Percentiles rank a stretch among this genome's conserved stretches.
These are phyloP conservation scores for Gobio gobio DNA, from an alignment of 2,113 vertebrate genomes.

Conservation along the genomic window DNA sequence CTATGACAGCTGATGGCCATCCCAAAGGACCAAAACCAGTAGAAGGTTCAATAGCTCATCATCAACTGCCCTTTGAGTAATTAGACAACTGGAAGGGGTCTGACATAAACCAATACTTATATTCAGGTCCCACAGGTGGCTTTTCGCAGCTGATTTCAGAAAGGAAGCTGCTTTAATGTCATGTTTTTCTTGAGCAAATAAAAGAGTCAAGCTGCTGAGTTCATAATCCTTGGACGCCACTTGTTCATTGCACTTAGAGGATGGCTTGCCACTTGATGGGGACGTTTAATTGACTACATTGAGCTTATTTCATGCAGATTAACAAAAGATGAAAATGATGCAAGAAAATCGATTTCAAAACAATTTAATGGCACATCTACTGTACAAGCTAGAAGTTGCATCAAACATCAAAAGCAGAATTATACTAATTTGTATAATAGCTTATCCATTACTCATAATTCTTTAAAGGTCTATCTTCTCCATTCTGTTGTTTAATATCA, in stretches of 20 bases:
- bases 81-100: constrained; percentile 72
- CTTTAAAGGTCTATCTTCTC: constrained; percentile 63
- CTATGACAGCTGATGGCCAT: constrained; percentile 64
- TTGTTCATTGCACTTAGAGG: neutral
- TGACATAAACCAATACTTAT: constrained; percentile 68
- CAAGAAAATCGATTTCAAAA: neutral
- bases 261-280: constrained; percentile 43
- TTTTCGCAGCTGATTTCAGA: constrained; percentile 36
- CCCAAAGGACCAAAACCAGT: constrained; percentile 68
- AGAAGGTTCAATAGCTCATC: constrained; percentile 80
- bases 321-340: neutral
- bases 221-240: constrained; percentile 37
- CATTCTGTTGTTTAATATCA: constrained; percentile 66
- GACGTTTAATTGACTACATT: constrained; percentile 52
- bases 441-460: constrained; percentile 50
- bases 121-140: constrained; percentile 49
- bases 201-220: constrained; percentile 36
- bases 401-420: neutral
- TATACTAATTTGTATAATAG: neutral
- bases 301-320: constrained; percentile 47
- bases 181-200: constrained; percentile 60
- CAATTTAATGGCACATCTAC: constrained; percentile 3
- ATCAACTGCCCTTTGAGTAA: constrained; percentile 76
- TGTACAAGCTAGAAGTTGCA: neutral
- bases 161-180: constrained; percentile 54